Evolutionary conservation across 2,113 vertebrate genomes (phyloP).

Genomic region (Hucho hucho): DNA sequence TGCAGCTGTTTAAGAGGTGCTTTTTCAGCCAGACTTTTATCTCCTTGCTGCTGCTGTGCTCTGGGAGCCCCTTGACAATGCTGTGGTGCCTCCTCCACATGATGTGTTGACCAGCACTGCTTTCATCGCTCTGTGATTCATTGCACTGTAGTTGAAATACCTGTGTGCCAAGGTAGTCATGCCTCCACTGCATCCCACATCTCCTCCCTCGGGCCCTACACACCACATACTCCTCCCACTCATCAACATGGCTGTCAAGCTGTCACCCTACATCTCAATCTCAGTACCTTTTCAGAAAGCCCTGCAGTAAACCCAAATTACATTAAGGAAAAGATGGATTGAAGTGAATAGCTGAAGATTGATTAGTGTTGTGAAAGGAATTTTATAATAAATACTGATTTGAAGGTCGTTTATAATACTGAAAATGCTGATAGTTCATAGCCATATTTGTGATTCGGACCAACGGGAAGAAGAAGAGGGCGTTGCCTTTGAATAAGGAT

Average conservation of each 20-base stretch:
- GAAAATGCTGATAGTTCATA: no score
- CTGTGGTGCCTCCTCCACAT: constrained; percentile 19
- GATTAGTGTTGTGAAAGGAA: not conserved
- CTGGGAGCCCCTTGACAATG: constrained; percentile 33
- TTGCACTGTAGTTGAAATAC: constrained; percentile 25
- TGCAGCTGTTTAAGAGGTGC: not conserved
- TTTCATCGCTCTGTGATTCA: constrained; percentile 37
- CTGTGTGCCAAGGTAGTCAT: not conserved
- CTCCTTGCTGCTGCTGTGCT: constrained; percentile 17
- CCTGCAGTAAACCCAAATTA: not conserved
- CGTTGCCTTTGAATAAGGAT: no score
- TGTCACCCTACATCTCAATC: not conserved
- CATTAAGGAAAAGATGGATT: constrained; percentile 1
- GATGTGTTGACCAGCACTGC: constrained; percentile 32
- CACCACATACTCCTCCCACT: not conserved
- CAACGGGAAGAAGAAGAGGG: no score
- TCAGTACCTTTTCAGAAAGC: not conserved
- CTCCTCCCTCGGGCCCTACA: not conserved
- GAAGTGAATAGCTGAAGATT: not conserved
- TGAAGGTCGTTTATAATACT: no score
- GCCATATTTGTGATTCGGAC: no score
- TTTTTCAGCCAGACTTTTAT: not conserved
- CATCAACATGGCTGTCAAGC: not conserved
- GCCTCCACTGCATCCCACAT: not conserved
- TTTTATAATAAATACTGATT: no score